These are phyloP conservation scores for Pachypanchax playfairii DNA, from an alignment of 2,113 vertebrate species.

Conservation along the genomic window DNA sequence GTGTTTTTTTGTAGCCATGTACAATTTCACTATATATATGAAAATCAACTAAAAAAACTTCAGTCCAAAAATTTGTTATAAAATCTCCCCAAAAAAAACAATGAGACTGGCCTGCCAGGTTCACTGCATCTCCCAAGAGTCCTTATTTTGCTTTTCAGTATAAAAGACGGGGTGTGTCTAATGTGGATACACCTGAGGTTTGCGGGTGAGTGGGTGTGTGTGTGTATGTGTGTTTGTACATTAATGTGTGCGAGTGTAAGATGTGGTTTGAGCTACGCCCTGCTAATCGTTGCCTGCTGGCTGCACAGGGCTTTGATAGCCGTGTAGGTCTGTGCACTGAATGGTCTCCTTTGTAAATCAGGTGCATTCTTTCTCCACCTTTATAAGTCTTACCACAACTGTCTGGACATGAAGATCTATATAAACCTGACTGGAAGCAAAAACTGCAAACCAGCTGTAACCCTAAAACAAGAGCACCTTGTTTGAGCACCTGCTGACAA, in stretches of 20 bases:
- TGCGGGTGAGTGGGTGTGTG: slow-evolving; percentile 31
- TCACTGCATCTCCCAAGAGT: slow-evolving; percentile 34
- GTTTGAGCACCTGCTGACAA: neutral
- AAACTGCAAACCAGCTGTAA: slow-evolving; percentile 20
- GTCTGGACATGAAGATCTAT: slow-evolving; percentile 70
- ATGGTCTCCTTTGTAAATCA: slow-evolving; percentile 75
- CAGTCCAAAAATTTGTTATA: slow-evolving; percentile 27
- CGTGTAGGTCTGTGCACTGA: slow-evolving; percentile 62
- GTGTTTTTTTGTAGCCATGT: neutral
- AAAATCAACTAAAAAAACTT: too few species aligned
- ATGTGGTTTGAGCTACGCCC: slow-evolving; percentile 79
- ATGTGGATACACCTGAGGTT: slow-evolving; percentile 77
- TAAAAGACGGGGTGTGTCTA: slow-evolving; percentile 61
- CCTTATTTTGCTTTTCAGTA: slow-evolving; percentile 63
- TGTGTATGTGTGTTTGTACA: slow-evolving; percentile 42
- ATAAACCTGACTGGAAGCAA: slow-evolving; percentile 53
- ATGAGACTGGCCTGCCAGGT: slow-evolving; percentile 7
- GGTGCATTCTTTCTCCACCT: slow-evolving; percentile 68
- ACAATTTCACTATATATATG: neutral
- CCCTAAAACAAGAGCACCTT: slow-evolving; percentile 44
- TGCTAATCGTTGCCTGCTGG: slow-evolving; percentile 79
- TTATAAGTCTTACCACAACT: slow-evolving; percentile 58
- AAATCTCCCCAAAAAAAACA: slow-evolving; percentile 32
- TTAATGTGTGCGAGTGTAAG: slow-evolving; percentile 57
- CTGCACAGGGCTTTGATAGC: slow-evolving; percentile 72